Evolutionary conservation across 2,113 vertebrate species (phyloP).

Genomic region (Kobus ellipsiprymnus): DNA sequence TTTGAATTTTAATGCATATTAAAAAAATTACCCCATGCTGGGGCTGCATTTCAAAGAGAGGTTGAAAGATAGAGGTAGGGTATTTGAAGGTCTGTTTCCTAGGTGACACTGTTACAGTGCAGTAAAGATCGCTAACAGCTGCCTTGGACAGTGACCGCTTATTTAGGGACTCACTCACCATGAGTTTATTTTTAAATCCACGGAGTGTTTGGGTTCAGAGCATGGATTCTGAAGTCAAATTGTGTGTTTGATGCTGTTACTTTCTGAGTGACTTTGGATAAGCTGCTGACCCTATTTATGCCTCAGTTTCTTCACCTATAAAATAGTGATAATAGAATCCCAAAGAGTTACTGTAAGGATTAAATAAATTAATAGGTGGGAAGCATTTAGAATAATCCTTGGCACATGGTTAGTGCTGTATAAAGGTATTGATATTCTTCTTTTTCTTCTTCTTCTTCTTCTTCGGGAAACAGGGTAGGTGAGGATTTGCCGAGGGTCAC

Average conservation of each 20-base stretch:
- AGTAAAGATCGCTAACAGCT: neutral
- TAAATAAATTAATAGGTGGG: neutral
- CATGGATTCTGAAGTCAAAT: neutral
- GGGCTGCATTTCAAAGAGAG: neutral
- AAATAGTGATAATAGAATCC: neutral
- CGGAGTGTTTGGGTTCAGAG: neutral
- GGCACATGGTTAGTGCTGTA: neutral
- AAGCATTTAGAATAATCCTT: neutral
- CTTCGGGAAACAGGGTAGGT: neutral
- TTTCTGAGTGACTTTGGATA: neutral
- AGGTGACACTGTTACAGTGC: neutral
- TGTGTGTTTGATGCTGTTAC: neutral
- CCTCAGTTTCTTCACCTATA: neutral
- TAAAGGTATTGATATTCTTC: neutral
- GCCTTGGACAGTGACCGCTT: neutral
- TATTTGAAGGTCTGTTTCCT: neutral
- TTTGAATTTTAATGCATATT: conserved; percentile 54
- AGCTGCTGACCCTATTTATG: neutral
- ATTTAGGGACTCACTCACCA: neutral
- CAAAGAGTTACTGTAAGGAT: neutral
- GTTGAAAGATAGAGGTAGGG: neutral
- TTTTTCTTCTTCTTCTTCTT: neutral
- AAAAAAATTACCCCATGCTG: neutral
- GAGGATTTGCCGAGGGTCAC: neutral
- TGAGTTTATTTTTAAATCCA: neutral